Percentiles rank a stretch among this genome's conserved stretches.
phyloP scores from a whole-genome alignment of 1,140 invertebrate species.

The Antheraea mylitta region DNA sequence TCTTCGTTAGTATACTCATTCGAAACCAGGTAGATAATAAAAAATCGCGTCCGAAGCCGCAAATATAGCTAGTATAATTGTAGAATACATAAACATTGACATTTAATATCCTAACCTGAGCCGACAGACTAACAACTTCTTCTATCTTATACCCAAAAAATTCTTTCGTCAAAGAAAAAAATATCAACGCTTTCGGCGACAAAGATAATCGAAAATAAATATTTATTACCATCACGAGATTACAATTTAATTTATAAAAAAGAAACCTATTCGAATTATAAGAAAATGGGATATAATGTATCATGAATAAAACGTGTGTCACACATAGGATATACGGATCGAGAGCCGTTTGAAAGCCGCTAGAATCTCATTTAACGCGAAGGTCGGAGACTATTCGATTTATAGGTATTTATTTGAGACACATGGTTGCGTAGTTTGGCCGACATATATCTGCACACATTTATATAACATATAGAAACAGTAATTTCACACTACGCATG shows the following conservation, averaged over 20 bases:
- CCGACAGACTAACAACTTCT: no score
- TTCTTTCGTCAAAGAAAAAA: no score
- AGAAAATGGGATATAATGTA: not conserved
- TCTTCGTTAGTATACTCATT: no score
- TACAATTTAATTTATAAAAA: constrained; percentile 2
- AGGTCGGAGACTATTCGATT: constrained; percentile 22
- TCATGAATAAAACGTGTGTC: constrained; percentile 9
- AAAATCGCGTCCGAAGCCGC: no score
- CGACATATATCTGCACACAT: not conserved
- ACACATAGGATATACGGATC: constrained; percentile 16
- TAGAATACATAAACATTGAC: no score
- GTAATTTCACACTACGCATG: not conserved
- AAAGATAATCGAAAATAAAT: not conserved
- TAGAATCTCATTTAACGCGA: constrained; percentile 23
- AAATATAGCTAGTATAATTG: no score
- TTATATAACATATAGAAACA: not conserved
- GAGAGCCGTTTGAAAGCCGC: constrained; percentile 15
- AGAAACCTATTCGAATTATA: not conserved
- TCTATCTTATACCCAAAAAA: no score
- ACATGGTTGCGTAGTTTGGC: not conserved
- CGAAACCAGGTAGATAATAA: no score
- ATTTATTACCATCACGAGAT: not conserved
- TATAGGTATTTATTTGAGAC: constrained; percentile 11
- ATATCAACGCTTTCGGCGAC: no score
- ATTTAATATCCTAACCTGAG: no score